These are phyloP conservation scores for Maniola jurtina DNA, from an alignment of 1,140 invertebrate genomes.

Conservation along the genomic window DNA sequence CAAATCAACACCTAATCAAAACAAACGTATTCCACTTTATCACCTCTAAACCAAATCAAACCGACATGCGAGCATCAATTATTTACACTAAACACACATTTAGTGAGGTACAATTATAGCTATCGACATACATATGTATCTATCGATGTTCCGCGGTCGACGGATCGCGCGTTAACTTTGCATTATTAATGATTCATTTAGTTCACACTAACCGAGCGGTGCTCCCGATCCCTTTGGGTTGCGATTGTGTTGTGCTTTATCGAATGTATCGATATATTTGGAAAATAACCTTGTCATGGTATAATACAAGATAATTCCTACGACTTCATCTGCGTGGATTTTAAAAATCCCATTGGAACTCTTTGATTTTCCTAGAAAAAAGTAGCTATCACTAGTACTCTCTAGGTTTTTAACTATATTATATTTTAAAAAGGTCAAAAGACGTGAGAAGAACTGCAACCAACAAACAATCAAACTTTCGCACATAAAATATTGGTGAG, in stretches of 20 bases:
- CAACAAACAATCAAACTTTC: too few relatives aligned
- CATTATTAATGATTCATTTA: conserved; percentile 79
- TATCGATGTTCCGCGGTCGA: conserved; percentile 54
- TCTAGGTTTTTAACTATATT: too few relatives aligned
- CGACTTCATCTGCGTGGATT: not conserved
- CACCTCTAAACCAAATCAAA: conserved; percentile 29
- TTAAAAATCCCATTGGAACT: too few relatives aligned
- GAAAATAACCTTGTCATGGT: conserved; percentile 1
- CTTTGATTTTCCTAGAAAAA: not conserved
- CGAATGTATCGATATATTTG: conserved; percentile 30
- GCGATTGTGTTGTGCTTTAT: conserved; percentile 9
- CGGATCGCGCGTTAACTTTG: conserved; percentile 63
- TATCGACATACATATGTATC: conserved; percentile 33
- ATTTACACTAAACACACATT: conserved; percentile 35
- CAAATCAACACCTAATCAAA: conserved; percentile 16
- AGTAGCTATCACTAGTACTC: too few relatives aligned
- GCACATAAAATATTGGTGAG: too few relatives aligned
- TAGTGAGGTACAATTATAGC: conserved; percentile 39
- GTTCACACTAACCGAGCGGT: conserved; percentile 74
- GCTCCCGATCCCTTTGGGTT: conserved; percentile 67
- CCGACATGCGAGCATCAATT: conserved; percentile 37
- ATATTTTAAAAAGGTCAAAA: too few relatives aligned
- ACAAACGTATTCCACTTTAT: conserved; percentile 16
- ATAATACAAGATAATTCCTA: not conserved
- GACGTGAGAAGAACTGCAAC: too few relatives aligned